Base-by-base conservation (phyloP, 1,140 invertebrate species). In the Drosophila sproati region DNA sequence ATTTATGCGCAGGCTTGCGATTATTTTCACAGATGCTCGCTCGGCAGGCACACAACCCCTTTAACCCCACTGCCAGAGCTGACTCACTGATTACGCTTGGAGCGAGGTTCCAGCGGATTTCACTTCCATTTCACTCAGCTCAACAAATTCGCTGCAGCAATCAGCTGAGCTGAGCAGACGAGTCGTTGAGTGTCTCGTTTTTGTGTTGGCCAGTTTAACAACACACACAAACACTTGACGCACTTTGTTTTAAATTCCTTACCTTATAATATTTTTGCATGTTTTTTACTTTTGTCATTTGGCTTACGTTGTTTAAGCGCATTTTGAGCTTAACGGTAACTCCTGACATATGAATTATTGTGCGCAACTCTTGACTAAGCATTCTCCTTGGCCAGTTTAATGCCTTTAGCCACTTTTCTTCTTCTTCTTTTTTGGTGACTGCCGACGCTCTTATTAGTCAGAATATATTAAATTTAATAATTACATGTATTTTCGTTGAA, bases 1-100 rank as follows among this genome's bases (percentile, higher is more conserved):
- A 89, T 85, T 89, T 89, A 89, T 89, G 85, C 80, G 69, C 86
- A 64, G 77, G 74, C 74, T 90, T 81, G 86, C 86, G 86, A 89
- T 90, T 89, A 89, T 89, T 89, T 89, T 69, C 85, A 80, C 85
- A 89, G 85, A 57, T 72, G 68, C 68, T 50, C 8, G 45, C 20
- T 20, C 20, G 28, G 51, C 32, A 32, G 31, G 39, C 56, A 20
- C 2, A 12, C 37, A 8, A 4, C 48, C 47, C 61, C 6, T 29
- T 7, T 67, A 8, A 28, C 12, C 43, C 20, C 1, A n/a, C 12
- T 32, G 4, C 29, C 31, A 2, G 5, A 68, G 20, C 78, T 81
- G 78, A 81, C 73, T 81, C 78, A 80, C 61, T 54, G 41, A 8
- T 37, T 39, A 32, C 31, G 51, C 3, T 52, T 52, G 51, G 10